phyloP scores from a whole-genome alignment of 2,113 vertebrate species.

The Globicephala melas region DNA sequence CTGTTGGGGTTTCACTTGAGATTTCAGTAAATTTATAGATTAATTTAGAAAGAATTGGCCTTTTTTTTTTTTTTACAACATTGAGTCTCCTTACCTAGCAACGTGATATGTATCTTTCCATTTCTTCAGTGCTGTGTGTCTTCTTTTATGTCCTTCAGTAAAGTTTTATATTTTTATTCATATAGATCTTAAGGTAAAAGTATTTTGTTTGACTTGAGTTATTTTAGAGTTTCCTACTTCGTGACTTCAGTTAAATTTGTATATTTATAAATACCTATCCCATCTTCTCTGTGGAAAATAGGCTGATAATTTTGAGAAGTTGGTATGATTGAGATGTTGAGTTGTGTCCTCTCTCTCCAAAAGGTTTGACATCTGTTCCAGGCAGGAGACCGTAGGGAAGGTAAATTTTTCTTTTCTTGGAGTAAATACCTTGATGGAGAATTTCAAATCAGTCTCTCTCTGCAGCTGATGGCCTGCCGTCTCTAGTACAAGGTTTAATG shows the following conservation, averaged over 20 bases:
- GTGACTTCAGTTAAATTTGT: not conserved
- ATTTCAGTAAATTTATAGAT: constrained; percentile 4
- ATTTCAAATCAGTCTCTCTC: not conserved
- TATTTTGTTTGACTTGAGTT: constrained; percentile 19
- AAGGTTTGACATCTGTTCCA: constrained; percentile 4
- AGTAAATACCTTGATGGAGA: constrained; percentile 24
- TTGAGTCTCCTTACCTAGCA: not conserved
- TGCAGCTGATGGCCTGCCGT: not conserved
- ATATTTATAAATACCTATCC: not conserved
- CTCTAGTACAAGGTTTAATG: not conserved
- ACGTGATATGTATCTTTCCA: not conserved
- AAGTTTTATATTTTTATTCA: constrained; percentile 29
- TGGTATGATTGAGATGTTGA: not conserved
- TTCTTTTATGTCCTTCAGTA: constrained; percentile 1
- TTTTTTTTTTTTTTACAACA: not conserved
- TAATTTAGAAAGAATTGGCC: constrained; percentile 4
- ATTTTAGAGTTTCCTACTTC: not conserved
- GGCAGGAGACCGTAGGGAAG: not conserved
- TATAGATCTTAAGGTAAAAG: constrained; percentile 6
- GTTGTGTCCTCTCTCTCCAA: not conserved
- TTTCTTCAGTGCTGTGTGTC: not conserved
- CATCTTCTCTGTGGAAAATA: not conserved
- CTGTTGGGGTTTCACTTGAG: not conserved
- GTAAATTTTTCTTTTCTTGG: not conserved
- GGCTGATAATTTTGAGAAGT: not conserved